Percentiles rank a stretch among this genome's conserved stretches.
Conservation (phyloP, 2,888 invertebrate species). For the Saturnia pavonia region DNA sequence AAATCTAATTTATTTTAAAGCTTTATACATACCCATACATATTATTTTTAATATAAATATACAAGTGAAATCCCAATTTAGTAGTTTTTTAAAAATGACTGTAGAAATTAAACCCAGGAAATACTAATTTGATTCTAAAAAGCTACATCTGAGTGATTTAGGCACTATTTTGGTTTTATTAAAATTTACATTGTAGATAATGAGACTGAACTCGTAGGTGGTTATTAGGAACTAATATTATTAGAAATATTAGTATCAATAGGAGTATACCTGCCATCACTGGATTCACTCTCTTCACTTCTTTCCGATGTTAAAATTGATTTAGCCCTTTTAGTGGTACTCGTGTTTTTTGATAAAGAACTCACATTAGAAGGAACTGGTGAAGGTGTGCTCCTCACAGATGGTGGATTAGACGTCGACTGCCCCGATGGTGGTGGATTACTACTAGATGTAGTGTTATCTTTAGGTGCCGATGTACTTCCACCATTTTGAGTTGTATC, state of each 20-base stretch:
- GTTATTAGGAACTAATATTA: not conserved
- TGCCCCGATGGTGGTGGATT: conserved; percentile 64
- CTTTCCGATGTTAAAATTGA: conserved; percentile 86
- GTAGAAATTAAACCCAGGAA: no score
- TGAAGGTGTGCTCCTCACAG: conserved; percentile 87
- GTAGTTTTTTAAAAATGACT: no score
- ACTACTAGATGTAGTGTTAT: conserved; percentile 53
- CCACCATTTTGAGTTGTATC: conserved; percentile 71
- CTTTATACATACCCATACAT: no score
- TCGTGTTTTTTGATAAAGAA: conserved; percentile 83
- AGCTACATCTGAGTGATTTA: no score
- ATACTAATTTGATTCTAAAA: no score
- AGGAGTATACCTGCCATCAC: conserved; percentile 78
- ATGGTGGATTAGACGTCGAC: conserved; percentile 84
- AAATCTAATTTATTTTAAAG: no score
- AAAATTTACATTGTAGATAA: no score
- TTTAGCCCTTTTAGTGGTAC: conserved; percentile 85
- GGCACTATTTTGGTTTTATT: no score
- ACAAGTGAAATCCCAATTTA: no score
- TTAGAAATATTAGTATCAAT: not conserved
- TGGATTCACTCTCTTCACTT: conserved; percentile 86
- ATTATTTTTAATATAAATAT: no score
- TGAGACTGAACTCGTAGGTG: no score
- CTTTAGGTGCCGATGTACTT: conserved; percentile 58
- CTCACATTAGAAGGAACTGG: conserved; percentile 88